These are phyloP conservation scores for Ctenicera cuprea DNA, from an alignment of 2,888 invertebrate genomes.

Conservation along the genomic window DNA sequence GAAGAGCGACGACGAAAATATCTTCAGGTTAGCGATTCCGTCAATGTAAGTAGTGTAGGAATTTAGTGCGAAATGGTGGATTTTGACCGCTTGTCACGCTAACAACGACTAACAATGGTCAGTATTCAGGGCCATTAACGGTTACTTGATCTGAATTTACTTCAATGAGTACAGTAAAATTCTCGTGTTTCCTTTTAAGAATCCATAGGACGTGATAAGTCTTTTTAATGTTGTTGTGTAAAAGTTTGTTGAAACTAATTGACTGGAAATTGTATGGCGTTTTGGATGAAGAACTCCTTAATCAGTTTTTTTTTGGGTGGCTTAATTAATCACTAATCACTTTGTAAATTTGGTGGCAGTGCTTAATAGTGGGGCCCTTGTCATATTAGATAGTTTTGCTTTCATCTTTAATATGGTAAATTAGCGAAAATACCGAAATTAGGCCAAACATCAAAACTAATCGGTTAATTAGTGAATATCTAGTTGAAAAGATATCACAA, in stretches of 20 bases:
- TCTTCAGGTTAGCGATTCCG: slow-evolving; percentile 79
- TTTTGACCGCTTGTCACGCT: slow-evolving; percentile 28
- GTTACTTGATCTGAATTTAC: slow-evolving; percentile 22
- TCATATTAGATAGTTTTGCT: too few species aligned
- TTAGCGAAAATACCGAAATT: too few species aligned
- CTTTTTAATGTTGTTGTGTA: not conserved
- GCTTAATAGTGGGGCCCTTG: too few species aligned
- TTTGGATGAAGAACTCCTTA: not conserved
- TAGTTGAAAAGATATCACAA: too few species aligned
- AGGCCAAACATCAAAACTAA: too few species aligned
- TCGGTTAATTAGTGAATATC: too few species aligned
- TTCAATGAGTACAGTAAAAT: not conserved
- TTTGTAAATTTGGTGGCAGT: too few species aligned
- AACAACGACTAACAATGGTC: slow-evolving; percentile 47
- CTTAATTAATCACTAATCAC: not conserved
- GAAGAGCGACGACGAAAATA: slow-evolving; percentile 94
- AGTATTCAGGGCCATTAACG: slow-evolving; percentile 16
- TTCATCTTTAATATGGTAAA: too few species aligned
- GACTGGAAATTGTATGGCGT: not conserved
- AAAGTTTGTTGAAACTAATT: not conserved
- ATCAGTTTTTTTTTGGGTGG: not conserved
- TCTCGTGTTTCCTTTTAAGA: not conserved
- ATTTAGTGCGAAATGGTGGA: slow-evolving; percentile 19
- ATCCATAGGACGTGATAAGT: not conserved
- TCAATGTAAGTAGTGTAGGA: slow-evolving; percentile 59